phyloP scores from a whole-genome alignment of 2,797 vertebrate species.

The Pangasius sanitwongsei region DNA sequence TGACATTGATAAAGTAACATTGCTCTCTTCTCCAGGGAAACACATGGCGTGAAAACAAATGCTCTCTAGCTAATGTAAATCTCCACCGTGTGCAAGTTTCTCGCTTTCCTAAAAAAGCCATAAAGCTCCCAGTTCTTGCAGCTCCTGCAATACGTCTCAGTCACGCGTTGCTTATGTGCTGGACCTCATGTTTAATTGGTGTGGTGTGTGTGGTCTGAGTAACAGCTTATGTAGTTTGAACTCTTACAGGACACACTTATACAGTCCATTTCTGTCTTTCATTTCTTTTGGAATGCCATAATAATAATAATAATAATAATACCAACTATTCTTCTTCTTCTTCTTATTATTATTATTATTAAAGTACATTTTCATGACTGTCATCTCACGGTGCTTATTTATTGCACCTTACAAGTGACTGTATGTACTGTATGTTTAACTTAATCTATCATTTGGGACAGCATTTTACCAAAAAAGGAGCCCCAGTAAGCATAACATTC shows the following conservation, averaged over 20 bases:
- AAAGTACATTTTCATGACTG: not conserved
- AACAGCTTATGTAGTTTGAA: not conserved
- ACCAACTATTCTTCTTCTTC: not conserved
- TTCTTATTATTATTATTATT: not conserved
- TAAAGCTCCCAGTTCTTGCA: constrained; percentile 26
- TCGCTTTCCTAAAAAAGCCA: constrained; percentile 38
- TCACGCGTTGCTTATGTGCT: constrained; percentile 30
- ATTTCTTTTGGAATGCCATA: not conserved
- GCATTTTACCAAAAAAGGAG: not conserved
- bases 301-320: not conserved
- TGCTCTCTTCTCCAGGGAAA: constrained; percentile 43
- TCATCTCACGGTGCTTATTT: not conserved
- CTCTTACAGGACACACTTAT: not conserved
- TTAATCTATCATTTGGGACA: not conserved
- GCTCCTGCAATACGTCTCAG: constrained; percentile 29
- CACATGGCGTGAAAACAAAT: constrained; percentile 42
- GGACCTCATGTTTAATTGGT: constrained; percentile 16
- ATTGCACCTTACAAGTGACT: not conserved
- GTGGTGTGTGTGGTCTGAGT: constrained; percentile 23
- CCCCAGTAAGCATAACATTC: not conserved
- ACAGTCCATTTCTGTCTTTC: not conserved
- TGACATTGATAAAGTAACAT: constrained; percentile 55
- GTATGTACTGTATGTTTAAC: not conserved
- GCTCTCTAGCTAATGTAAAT: constrained; percentile 51
- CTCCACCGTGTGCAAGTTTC: constrained; percentile 34